phyloP scores from a whole-genome alignment of 2,888 invertebrate genomes.

The Pristionchus maxplancki region DNA sequence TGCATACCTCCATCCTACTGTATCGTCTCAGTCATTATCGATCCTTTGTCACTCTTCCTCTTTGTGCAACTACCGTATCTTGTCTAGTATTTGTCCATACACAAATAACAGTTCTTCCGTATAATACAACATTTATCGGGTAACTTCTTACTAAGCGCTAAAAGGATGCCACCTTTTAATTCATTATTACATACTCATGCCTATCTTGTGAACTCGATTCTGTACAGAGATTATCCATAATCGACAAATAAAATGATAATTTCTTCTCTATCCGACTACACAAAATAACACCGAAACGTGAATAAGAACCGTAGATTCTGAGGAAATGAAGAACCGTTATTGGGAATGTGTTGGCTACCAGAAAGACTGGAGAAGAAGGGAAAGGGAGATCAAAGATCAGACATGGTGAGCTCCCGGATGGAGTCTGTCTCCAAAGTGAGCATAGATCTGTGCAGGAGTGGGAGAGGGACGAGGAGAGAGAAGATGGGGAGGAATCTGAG shows the following conservation, averaged over 20 bases:
- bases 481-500: slow-evolving; percentile 66
- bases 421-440: slow-evolving; percentile 28
- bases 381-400: slow-evolving; percentile 1
- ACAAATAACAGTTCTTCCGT: slow-evolving; percentile 16
- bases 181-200: background rate
- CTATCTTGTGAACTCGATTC: slow-evolving; percentile 3
- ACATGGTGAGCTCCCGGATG: slow-evolving; percentile 31
- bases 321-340: too few relatives aligned
- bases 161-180: background rate
- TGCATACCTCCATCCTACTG: slow-evolving; percentile 27
- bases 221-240: slow-evolving; percentile 29
- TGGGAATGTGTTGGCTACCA: background rate
- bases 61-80: slow-evolving; percentile 36
- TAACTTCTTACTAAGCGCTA: slow-evolving; percentile 18
- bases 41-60: background rate
- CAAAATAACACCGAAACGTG: background rate
- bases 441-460: slow-evolving; percentile 8
- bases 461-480: slow-evolving; percentile 59
- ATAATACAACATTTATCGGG: slow-evolving; percentile 8
- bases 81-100: slow-evolving; percentile 12
- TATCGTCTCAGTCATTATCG: slow-evolving; percentile 32
- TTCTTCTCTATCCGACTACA: background rate
- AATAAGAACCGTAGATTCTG: too few relatives aligned
- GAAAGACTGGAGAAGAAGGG: slow-evolving; percentile 8
- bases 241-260: background rate